Base-by-base conservation (phyloP, 1,140 invertebrate species). In the Conus betulinus region DNA sequence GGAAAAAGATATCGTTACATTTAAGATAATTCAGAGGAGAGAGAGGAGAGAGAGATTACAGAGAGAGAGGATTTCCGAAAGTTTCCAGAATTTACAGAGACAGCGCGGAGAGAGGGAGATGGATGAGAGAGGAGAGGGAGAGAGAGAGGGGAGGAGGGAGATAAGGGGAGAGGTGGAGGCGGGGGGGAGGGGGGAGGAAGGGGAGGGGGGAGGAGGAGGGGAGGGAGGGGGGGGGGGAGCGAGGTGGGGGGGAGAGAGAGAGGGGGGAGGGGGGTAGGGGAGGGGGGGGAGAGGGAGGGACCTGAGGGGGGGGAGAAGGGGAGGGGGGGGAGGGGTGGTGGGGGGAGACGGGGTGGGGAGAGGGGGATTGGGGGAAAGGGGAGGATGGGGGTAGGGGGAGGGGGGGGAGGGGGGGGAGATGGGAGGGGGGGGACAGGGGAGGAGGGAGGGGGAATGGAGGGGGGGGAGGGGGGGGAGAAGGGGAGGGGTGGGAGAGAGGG, bases 11-110 rank as follows among this genome's bases (percentile, higher is more conserved):
- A n/a, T n/a, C n/a, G n/a, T n/a, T n/a, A n/a, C n/a, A n/a, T n/a
- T n/a, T n/a, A n/a, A n/a, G n/a, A n/a, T n/a, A n/a, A n/a, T n/a
- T n/a, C n/a, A 71, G 60, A 63, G 60, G n/a, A 67, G 67, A 52
- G 10, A 81, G 53, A 82, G 84, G 88, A 89, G 67, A 39, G 27
- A n/a, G n/a, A n/a, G n/a, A n/a, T 63, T 15, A 25, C n/a, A 87
- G 74, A 89, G 53, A n/a, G 67, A 76, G 76, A 84, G 67, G 27
- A 55, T 74, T 57, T n/a, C n/a, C n/a, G n/a, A n/a, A n/a, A n/a
- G n/a, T n/a, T n/a, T n/a, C n/a, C n/a, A n/a, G n/a, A n/a, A n/a
- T n/a, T n/a, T n/a, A n/a, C n/a, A n/a, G n/a, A n/a, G n/a, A n/a
- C n/a, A n/a, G n/a, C n/a, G n/a, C n/a, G n/a, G n/a, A 27, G 55